Base-by-base conservation (phyloP, 1,140 invertebrate species). In the Chlorops oryzae region DNA sequence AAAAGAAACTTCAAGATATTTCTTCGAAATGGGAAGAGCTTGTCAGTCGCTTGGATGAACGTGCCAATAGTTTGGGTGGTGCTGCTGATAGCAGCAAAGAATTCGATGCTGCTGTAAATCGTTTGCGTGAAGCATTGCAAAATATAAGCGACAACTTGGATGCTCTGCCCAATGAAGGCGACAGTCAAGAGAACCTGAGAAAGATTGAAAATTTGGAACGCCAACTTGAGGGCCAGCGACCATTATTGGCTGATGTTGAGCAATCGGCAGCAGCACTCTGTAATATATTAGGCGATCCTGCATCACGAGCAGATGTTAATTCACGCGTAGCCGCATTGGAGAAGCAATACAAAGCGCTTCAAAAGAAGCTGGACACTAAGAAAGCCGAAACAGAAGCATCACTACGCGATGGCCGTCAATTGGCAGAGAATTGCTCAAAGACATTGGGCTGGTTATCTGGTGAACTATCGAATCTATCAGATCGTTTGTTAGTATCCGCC, bases 361-460 rank as follows among this genome's bases (percentile, higher is more conserved):
- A 92, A 60, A 85, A 88, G 77, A 93, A 94, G 74, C 72, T 95
- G 47, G 91, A 92, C 65, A 85, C 90, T 54, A 83, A 82, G 54
- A 92, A 92, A 72, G 90, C 88, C 2, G 92, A 96, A 70, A 82
- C 95, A 18, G 92, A 96, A 70, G 88, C 86, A 5, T 86, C 86
- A 17, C 74, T 92, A 1, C 81, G 86, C 53, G 88, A 90, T 63
- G 87, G 85, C 1, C 81, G 90, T 55, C 88, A 94, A 67, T 87
- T 96, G 62, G 87, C 90, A 59, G 85, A 86, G 51, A 84, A 84
- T 21, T 92, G 92, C 62, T 82, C 88, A 10, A 85, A 87, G 55
- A 90, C 90, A 2, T 76, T 95, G 21, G 87, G 89, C 34, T 96
- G 93, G 92, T 73, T 97, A 0, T 81, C 85, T 9, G 84, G 89